These are phyloP conservation scores for Scleropages formosus DNA, from an alignment of 2,797 vertebrate genomes.

Conservation along the genomic window DNA sequence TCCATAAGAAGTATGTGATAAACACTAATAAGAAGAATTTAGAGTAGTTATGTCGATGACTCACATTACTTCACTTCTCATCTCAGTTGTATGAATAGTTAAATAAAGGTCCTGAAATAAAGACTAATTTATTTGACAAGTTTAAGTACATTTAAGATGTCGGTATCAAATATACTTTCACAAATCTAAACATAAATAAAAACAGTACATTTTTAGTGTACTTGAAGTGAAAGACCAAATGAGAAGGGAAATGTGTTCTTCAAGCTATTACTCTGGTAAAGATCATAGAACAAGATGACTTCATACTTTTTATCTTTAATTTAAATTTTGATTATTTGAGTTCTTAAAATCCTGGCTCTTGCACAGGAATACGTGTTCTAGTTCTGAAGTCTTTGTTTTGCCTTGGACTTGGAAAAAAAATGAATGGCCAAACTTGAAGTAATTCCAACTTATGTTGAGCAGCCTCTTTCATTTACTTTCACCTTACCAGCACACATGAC, in stretches of 20 bases:
- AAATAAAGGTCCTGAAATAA: no score
- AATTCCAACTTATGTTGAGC: conserved; percentile 60
- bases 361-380: conserved; percentile 33
- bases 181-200: not conserved
- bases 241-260: conserved; percentile 28
- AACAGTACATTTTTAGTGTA: not conserved
- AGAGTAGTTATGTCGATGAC: no score
- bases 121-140: no score
- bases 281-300: conserved; percentile 27
- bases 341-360: conserved; percentile 39
- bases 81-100: no score
- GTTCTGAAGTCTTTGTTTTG: conserved; percentile 36
- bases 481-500: conserved; percentile 63
- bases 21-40: no score
- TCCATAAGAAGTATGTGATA: not conserved
- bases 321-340: conserved; percentile 31
- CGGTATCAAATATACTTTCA: not conserved
- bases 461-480: conserved; percentile 58
- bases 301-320: conserved; percentile 33
- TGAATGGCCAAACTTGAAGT: conserved; percentile 49
- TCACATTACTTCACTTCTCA: no score
- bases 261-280: conserved; percentile 35
- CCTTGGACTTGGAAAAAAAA: conserved; percentile 35
- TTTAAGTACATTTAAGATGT: not conserved
- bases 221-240: not conserved